A percentile compares a stretch with the other conserved stretches of the same genome.
Evolutionary conservation across 92 coral and sea anemone species (phyloP).

Genomic region (Heteractis magnifica): DNA sequence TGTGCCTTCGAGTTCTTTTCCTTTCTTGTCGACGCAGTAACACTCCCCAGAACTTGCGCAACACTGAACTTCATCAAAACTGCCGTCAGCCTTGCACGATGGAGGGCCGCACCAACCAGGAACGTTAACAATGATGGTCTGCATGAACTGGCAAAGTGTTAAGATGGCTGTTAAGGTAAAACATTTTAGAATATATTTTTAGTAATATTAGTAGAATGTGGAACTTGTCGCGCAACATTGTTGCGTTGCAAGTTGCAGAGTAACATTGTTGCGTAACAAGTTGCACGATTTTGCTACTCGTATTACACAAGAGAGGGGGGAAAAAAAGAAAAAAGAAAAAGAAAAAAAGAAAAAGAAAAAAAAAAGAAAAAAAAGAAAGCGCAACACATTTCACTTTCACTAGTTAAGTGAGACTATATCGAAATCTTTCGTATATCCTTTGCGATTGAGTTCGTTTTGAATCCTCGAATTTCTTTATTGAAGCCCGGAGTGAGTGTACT

Average conservation of each 20-base stretch:
- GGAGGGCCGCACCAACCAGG: constrained; percentile 71
- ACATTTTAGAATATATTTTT: not conserved
- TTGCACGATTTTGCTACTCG: too few species aligned
- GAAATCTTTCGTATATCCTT: too few species aligned
- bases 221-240: too few species aligned
- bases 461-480: too few species aligned
- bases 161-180: constrained; percentile 9
- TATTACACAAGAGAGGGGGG: too few species aligned
- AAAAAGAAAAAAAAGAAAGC: too few species aligned
- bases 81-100: constrained; percentile 59
- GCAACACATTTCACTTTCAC: too few species aligned
- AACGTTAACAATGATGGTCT: constrained; percentile 51
- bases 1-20: constrained; percentile 56
- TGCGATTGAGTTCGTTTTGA: too few species aligned
- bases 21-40: constrained; percentile 51
- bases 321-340: too few species aligned
- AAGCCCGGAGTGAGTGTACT: not conserved
- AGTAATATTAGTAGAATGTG: not conserved
- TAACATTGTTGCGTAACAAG: too few species aligned
- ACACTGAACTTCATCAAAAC: constrained; percentile 63
- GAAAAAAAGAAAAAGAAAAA: too few species aligned
- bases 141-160: constrained; percentile 46
- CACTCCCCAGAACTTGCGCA: constrained; percentile 60
- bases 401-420: too few species aligned
- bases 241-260: not conserved